Base-by-base conservation (phyloP, 2,113 vertebrate genomes). In the Chauna torquata region DNA sequence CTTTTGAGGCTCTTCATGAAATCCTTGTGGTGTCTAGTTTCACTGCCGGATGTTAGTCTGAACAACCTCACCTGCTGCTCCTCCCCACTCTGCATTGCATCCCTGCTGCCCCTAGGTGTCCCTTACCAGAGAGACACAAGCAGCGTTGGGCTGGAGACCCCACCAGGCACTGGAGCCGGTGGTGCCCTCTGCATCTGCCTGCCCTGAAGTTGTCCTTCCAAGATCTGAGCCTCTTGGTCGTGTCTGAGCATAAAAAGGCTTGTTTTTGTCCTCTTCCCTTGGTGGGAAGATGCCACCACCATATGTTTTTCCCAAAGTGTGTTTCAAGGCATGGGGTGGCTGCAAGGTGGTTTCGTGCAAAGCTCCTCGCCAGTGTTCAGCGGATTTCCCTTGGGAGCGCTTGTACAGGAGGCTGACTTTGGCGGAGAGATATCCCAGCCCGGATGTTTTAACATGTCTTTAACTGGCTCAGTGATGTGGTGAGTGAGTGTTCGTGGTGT, bases 361-460 rank as follows among this genome's bases (percentile, higher is more conserved):
- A 54, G 38, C 9, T 57, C 47, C 52, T 40, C 2, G 0, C 20
- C 28, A 8, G 9, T 2, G 7, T 32, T 34, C 23, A 23, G 0
- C 16, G 55, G 14, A 16, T 75, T 66, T 78, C 30, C 55, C 64
- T 44, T 23, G 23, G 81, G n/a, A 74, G 40, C 45, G 12, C 22
- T 82, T 45, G 18, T 0, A 4, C 50, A 6, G 0, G 0, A 2
- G 6, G 42, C n/a, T 61, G 75, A 40, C 40, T 62, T 38, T 54
- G 55, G 40, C 9, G 42, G 19, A 38, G 55, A 24, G 20, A 5
- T 6, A 24, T 32, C 75, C 47, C 47, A 72, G 36, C 34, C 58
- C 27, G n/a, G 42, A 5, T 27, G 16, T 36, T 76, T 55, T 12
- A 22, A 32, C 55, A 36, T 30, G 25, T 10, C 42, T 4, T 61